Evolutionary conservation across 2,888 invertebrate species (phyloP).

Genomic region (Drosophila austrosaltans): DNA sequence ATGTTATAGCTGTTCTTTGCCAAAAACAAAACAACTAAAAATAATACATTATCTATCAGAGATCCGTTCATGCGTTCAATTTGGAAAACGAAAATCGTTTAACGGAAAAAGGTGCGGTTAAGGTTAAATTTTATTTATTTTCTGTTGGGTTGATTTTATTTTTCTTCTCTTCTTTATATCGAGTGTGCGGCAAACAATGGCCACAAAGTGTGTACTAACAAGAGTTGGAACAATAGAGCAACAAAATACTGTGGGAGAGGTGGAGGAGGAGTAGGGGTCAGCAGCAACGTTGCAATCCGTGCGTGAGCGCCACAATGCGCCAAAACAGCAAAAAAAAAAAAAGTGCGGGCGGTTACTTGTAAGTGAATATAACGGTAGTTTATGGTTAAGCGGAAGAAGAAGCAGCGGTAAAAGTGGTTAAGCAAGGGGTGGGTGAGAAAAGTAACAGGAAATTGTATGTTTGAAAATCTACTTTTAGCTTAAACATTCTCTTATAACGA

Average conservation of each 20-base stretch:
- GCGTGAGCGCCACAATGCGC: slow-evolving; percentile 70
- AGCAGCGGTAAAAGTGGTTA: neutral
- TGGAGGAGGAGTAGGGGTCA: neutral
- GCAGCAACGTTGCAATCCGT: slow-evolving; percentile 28
- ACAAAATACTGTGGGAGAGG: slow-evolving; percentile 34
- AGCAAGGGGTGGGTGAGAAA: neutral
- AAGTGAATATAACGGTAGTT: slow-evolving; percentile 45
- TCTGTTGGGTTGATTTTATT: neutral
- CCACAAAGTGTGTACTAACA: slow-evolving; percentile 34
- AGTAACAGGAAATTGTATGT: neutral
- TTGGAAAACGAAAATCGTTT: slow-evolving; percentile 63
- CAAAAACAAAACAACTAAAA: neutral
- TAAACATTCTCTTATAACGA: neutral
- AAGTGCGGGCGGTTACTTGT: slow-evolving; percentile 57
- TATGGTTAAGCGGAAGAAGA: slow-evolving; percentile 6
- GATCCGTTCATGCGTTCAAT: slow-evolving; percentile 48
- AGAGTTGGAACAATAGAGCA: slow-evolving; percentile 39
- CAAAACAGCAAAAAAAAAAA: slow-evolving; percentile 34
- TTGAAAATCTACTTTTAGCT: neutral
- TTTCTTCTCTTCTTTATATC: neutral
- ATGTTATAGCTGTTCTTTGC: neutral
- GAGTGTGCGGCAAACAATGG: slow-evolving; percentile 29
- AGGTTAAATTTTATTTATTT: slow-evolving; percentile 48
- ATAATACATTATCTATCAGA: slow-evolving; percentile 5
- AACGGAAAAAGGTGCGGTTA: slow-evolving; percentile 71